phyloP scores from a whole-genome alignment of 2,888 invertebrate species.

The Pandemis cinnamomeana region DNA sequence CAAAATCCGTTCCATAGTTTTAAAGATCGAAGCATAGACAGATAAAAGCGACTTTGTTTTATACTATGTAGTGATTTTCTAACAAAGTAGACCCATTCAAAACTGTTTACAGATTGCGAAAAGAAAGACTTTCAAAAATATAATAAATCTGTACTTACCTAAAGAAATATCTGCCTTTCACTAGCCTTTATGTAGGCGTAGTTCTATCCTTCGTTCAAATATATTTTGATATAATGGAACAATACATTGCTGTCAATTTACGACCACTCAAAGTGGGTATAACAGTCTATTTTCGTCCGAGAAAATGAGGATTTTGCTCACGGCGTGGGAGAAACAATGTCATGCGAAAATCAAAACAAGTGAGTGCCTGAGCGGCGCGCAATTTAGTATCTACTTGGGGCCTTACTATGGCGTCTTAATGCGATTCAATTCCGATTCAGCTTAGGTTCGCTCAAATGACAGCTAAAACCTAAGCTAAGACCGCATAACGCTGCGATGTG shows the following conservation, averaged over 20 bases:
- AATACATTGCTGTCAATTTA: constrained; percentile 11
- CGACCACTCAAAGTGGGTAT: constrained; percentile 11
- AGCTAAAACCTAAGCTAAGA: no score
- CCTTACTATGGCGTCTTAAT: no score
- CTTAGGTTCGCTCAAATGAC: no score
- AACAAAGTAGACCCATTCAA: no score
- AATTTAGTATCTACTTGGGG: neutral
- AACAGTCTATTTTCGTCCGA: constrained; percentile 24
- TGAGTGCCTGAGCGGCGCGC: neutral
- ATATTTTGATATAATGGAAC: neutral
- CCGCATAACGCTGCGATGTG: no score
- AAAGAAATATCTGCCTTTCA: neutral
- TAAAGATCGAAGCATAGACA: no score
- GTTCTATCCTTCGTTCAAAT: neutral
- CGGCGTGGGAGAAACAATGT: constrained; percentile 18
- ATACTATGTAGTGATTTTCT: no score
- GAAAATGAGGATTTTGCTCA: constrained; percentile 19
- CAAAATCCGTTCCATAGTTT: no score
- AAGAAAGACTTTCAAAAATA: neutral
- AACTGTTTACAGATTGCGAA: no score
- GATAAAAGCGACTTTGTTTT: no score
- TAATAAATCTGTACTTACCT: neutral
- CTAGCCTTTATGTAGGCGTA: constrained; percentile 9
- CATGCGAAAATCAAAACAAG: neutral
- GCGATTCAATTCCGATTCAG: no score